phyloP scores from a whole-genome alignment of 2,113 vertebrate species.

The Nothobranchius kuhntae region DNA sequence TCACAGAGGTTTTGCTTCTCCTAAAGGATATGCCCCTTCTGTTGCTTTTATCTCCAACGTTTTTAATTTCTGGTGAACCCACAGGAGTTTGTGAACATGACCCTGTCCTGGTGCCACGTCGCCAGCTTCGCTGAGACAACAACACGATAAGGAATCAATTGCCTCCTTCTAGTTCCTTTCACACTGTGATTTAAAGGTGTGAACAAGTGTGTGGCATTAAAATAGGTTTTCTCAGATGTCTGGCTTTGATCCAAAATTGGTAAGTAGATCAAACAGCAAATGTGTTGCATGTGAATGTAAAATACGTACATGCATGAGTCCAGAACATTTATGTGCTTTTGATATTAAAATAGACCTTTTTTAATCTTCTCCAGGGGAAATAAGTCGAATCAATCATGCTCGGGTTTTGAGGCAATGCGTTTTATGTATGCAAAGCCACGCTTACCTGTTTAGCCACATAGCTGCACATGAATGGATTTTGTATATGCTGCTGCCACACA shows the following conservation, averaged over 20 bases:
- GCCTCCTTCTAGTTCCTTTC: slow-evolving; percentile 10
- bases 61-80: slow-evolving; percentile 16
- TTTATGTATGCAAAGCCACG: background rate
- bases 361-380: background rate
- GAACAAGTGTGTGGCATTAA: background rate
- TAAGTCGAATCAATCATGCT: slow-evolving; percentile 2
- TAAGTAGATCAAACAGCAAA: background rate
- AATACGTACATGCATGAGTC: background rate
- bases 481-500: background rate
- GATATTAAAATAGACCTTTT: slow-evolving; percentile 7
- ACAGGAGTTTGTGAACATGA: slow-evolving; percentile 3
- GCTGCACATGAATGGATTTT: background rate
- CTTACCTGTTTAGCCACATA: background rate
- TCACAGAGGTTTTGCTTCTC: background rate
- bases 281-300: background rate
- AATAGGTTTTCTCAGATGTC: slow-evolving; percentile 1
- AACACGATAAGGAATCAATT: slow-evolving; percentile 31
- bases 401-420: background rate
- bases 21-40: background rate
- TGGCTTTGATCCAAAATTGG: background rate
- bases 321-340: slow-evolving; percentile 13
- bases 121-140: background rate
- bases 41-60: slow-evolving; percentile 1
- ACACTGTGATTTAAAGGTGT: background rate
- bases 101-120: slow-evolving; percentile 4